Conservation (phyloP, 2,113 vertebrate species). For the Calonectris borealis region DNA sequence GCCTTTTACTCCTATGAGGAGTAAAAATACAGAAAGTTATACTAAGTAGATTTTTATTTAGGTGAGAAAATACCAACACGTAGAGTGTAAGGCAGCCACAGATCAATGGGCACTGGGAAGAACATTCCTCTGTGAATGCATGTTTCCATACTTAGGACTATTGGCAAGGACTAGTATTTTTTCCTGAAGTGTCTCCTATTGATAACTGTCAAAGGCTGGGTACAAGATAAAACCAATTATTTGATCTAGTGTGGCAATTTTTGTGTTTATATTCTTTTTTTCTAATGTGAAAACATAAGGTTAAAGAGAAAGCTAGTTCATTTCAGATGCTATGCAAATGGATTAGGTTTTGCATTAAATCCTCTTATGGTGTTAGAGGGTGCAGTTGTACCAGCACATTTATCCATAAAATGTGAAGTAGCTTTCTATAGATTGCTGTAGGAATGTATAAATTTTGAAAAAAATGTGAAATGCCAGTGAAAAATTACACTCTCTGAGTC, state of each 20-base stretch:
- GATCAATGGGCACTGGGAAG: neutral
- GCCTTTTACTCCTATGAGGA: neutral
- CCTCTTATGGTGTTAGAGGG: neutral
- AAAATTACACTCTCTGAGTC: neutral
- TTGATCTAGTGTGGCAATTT: neutral
- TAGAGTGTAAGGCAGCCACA: neutral
- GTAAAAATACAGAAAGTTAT: neutral
- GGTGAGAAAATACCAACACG: neutral
- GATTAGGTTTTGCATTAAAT: constrained; percentile 14
- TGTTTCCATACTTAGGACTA: neutral
- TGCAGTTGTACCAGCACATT: neutral
- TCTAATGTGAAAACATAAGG: neutral
- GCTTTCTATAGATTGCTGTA: neutral
- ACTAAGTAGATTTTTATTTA: neutral
- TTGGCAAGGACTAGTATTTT: neutral
- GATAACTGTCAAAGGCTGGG: neutral
- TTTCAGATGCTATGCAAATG: neutral
- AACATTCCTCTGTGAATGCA: neutral
- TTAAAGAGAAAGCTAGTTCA: neutral
- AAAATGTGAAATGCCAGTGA: neutral
- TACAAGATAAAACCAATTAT: neutral
- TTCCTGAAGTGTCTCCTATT: neutral
- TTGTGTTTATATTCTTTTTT: neutral
- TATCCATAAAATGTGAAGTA: neutral
- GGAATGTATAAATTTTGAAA: neutral